These are phyloP conservation scores for Danio jaintianensis DNA, from an alignment of 2,797 vertebrate species.

Conservation along the genomic window DNA sequence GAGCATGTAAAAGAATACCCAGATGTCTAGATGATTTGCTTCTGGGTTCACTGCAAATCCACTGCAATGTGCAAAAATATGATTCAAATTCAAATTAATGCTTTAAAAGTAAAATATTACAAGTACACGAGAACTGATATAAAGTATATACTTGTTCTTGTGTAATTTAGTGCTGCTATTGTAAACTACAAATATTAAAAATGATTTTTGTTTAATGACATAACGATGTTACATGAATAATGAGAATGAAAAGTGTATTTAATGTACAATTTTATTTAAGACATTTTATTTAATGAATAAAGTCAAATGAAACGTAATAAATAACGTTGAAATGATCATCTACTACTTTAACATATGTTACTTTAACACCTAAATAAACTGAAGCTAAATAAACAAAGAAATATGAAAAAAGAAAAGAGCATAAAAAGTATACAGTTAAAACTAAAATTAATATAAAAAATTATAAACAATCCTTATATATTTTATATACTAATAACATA, in stretches of 20 bases:
- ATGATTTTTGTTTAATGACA: no score
- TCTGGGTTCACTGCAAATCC: background rate
- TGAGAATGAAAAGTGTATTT: no score
- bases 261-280: no score
- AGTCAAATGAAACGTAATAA: background rate
- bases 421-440: no score
- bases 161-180: background rate
- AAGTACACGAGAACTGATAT: no score
- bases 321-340: background rate
- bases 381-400: background rate
- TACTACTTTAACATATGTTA: background rate
- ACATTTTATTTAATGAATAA: no score
- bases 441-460: background rate
- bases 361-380: background rate
- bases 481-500: no score
- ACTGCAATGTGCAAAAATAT: background rate
- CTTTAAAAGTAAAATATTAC: background rate
- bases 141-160: no score
- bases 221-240: no score
- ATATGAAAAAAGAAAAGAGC: no score
- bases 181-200: background rate
- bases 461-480: background rate
- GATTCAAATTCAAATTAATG: background rate
- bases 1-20: background rate
- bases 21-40: no score